These are phyloP conservation scores for Gastracanthus pulcherrimus DNA, from an alignment of 2,888 invertebrate species.

Conservation along the genomic window DNA sequence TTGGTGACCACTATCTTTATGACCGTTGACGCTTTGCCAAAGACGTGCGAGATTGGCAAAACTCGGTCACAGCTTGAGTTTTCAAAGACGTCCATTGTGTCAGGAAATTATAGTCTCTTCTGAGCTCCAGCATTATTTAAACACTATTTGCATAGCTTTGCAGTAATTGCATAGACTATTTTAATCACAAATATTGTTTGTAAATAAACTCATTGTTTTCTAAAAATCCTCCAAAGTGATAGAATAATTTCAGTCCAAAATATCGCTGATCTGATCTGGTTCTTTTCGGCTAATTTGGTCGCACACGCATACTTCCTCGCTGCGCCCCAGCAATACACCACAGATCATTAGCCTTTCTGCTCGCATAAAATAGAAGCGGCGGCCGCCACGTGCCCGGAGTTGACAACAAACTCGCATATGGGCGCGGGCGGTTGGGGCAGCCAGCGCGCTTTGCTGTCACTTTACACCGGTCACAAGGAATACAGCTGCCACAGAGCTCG, in stretches of 20 bases:
- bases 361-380: constrained; percentile 71
- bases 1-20: constrained; percentile 62
- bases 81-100: too few relatives aligned
- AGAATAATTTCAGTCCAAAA: too few relatives aligned
- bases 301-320: constrained; percentile 43
- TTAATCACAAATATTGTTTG: too few relatives aligned
- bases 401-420: constrained; percentile 65
- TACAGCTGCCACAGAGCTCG: constrained; percentile 28
- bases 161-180: too few relatives aligned
- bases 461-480: constrained; percentile 58
- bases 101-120: too few relatives aligned
- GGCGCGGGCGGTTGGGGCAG: too few relatives aligned
- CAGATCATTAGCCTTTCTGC: constrained; percentile 63
- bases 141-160: not conserved
- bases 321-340: too few relatives aligned
- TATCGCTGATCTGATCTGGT: not conserved
- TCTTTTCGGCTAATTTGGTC: not conserved
- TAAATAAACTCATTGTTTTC: not conserved
- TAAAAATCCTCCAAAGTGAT: too few relatives aligned
- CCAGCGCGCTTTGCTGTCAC: constrained; percentile 61
- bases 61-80: too few relatives aligned
- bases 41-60: constrained; percentile 47
- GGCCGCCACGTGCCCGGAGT: constrained; percentile 69
- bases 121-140: too few relatives aligned
- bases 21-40: constrained; percentile 51